Conservation (phyloP, 2,797 vertebrate species). For the Clamator glandarius region DNA sequence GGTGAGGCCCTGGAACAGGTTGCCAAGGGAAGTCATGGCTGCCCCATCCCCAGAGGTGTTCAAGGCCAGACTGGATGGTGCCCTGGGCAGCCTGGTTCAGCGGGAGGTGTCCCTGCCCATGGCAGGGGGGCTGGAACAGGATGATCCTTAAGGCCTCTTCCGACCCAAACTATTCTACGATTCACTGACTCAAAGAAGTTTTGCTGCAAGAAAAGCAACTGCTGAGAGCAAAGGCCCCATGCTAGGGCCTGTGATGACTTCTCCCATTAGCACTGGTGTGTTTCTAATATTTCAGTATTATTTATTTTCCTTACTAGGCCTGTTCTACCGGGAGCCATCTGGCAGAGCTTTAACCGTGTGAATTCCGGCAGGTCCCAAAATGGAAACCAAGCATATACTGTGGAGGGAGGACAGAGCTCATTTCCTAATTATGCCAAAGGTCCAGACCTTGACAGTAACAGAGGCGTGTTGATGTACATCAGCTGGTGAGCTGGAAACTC, state of each 20-base stretch:
- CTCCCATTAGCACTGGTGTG: neutral
- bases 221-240: neutral
- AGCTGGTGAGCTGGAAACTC: neutral
- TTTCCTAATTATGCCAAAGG: neutral
- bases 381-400: neutral
- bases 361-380: neutral
- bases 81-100: too few species aligned
- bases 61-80: too few species aligned
- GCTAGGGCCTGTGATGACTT: neutral
- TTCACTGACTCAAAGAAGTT: neutral
- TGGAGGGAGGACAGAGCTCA: neutral
- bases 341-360: neutral
- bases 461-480: neutral
- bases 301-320: neutral
- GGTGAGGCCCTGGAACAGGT: too few species aligned
- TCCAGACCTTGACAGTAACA: neutral
- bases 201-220: neutral
- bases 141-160: too few species aligned
- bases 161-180: too few species aligned
- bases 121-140: too few species aligned
- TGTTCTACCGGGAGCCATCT: neutral
- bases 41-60: too few species aligned
- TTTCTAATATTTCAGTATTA: neutral
- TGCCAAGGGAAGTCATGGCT: too few species aligned
- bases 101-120: too few species aligned